phyloP scores from a whole-genome alignment of 2,797 vertebrate species.

The Coilia nasus region DNA sequence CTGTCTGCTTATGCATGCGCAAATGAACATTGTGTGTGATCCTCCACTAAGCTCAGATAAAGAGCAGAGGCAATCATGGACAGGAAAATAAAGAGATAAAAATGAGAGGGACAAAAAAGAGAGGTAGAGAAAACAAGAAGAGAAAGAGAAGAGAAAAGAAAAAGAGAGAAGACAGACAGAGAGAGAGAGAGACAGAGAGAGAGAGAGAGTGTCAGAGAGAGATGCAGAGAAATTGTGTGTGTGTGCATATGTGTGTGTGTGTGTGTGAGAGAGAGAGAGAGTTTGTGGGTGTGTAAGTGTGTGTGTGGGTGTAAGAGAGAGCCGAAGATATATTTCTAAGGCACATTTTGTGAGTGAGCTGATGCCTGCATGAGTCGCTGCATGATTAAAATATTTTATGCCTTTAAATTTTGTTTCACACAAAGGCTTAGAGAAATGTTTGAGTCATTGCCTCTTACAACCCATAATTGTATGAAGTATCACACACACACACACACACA shows the following conservation, averaged over 20 bases:
- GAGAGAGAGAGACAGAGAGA: background rate
- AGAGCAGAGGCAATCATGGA: background rate
- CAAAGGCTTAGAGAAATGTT: slow-evolving; percentile 32
- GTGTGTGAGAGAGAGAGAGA: background rate
- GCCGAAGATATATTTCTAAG: slow-evolving; percentile 6
- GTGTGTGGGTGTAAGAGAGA: background rate
- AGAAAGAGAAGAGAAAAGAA: background rate
- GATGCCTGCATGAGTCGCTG: slow-evolving; percentile 19
- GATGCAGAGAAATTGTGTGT: too few relatives aligned
- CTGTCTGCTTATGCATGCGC: slow-evolving; percentile 3
- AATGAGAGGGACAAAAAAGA: background rate
- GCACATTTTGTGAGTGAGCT: background rate
- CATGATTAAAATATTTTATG: slow-evolving; percentile 26
- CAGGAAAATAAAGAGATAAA: background rate
- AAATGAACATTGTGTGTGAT: slow-evolving; percentile 2
- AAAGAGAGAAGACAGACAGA: background rate
- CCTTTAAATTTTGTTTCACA: slow-evolving; percentile 39
- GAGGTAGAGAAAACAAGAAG: background rate
- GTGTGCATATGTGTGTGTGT: too few relatives aligned
- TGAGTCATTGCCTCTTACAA: slow-evolving; percentile 43
- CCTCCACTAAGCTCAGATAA: slow-evolving; percentile 2
- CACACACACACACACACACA: background rate
- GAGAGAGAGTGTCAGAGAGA: too few relatives aligned
- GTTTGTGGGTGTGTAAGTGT: background rate
- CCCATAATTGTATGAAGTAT: background rate